phyloP scores from a whole-genome alignment of 2,113 vertebrate genomes.

The Murina feae region DNA sequence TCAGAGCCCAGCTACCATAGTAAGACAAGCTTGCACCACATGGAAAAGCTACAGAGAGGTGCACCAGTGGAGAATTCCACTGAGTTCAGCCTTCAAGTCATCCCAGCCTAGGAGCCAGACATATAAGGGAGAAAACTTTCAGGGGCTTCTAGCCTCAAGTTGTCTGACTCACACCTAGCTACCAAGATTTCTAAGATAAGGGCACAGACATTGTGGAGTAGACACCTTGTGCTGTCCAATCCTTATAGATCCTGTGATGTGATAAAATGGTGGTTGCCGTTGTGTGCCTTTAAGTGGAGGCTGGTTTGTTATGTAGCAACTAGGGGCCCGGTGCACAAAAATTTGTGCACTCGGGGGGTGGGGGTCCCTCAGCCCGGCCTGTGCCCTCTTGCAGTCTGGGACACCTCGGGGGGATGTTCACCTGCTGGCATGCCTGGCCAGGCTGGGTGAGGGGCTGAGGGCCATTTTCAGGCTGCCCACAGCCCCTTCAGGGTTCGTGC shows the following conservation, averaged over 20 bases:
- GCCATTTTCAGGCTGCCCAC: too few species aligned
- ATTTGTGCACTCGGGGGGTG: too few species aligned
- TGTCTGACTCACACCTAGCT: not conserved
- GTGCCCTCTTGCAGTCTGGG: too few species aligned
- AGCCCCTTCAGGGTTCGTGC: too few species aligned
- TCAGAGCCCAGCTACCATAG: not conserved
- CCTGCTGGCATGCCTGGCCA: too few species aligned
- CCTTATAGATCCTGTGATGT: not conserved
- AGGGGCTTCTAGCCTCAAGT: not conserved
- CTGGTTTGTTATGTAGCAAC: not conserved
- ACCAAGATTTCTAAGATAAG: not conserved
- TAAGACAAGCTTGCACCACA: not conserved
- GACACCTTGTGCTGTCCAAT: not conserved
- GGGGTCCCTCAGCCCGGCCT: too few species aligned
- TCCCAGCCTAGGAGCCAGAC: not conserved
- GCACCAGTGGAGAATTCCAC: not conserved
- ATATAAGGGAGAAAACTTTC: not conserved
- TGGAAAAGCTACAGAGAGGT: not conserved
- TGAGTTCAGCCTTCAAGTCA: not conserved
- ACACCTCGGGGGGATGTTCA: too few species aligned
- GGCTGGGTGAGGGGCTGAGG: too few species aligned
- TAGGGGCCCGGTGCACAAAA: too few species aligned
- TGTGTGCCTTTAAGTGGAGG: not conserved
- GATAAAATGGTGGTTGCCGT: not conserved
- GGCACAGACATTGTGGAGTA: not conserved